Evolutionary conservation across 2,113 vertebrate species (phyloP).

Genomic region (Pterocles gutturalis): DNA sequence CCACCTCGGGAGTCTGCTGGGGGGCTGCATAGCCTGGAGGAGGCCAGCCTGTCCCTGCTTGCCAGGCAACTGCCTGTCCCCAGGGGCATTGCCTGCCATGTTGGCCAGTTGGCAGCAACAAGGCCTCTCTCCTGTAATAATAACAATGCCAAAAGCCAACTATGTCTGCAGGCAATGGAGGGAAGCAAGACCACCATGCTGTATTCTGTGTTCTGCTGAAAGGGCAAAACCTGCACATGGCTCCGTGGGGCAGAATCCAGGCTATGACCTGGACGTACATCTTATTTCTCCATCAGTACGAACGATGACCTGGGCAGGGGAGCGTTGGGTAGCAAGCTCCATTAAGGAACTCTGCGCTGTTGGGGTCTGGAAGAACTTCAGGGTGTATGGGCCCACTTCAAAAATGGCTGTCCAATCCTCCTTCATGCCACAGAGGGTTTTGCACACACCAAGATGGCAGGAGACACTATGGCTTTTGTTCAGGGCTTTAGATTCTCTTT

Average conservation of each 20-base stretch:
- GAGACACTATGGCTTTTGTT: neutral
- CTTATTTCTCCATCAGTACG: neutral
- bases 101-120: neutral
- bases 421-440: neutral
- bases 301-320: neutral
- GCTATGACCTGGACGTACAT: neutral
- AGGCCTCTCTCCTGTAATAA: neutral
- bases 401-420: accelerated
- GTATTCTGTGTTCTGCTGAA: neutral
- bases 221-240: neutral
- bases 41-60: neutral
- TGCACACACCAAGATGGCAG: neutral
- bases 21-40: neutral
- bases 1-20: neutral
- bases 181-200: neutral
- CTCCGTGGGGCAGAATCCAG: no score
- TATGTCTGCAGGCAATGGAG: neutral
- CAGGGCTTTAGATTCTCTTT: neutral
- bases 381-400: neutral
- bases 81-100: neutral
- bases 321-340: neutral
- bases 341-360: neutral
- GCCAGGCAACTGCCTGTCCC: neutral
- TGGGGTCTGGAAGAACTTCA: neutral
- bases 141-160: neutral